Conservation (phyloP, 2,113 vertebrate species). For the Malurus alboscapulatus region DNA sequence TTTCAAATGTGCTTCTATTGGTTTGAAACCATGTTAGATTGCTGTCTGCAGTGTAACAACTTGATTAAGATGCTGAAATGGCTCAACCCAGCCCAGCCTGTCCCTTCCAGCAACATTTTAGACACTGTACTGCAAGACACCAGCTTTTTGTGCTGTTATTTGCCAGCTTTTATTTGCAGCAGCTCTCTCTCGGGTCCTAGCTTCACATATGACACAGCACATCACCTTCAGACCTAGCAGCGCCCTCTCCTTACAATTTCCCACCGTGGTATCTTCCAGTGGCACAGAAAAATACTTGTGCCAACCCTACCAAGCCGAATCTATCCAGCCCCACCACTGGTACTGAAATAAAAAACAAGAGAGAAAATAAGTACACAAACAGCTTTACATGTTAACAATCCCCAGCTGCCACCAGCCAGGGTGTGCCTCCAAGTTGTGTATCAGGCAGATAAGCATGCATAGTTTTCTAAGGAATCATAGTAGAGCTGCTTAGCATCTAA, state of each 20-base stretch:
- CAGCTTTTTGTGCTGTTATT: not conserved
- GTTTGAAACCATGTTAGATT: not conserved
- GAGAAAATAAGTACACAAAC: not conserved
- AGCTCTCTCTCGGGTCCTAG: not conserved
- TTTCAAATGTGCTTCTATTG: not conserved
- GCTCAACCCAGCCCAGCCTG: not conserved
- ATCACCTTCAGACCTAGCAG: not conserved
- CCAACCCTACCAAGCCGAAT: not conserved
- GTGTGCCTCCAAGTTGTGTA: not conserved
- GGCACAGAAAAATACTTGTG: not conserved
- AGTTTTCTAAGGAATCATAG: constrained; percentile 44
- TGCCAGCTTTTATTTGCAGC: not conserved
- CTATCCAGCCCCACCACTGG: not conserved
- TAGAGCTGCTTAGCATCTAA: constrained; percentile 9
- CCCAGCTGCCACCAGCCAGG: constrained; percentile 5
- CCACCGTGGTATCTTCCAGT: not conserved
- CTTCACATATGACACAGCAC: not conserved
- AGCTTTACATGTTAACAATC: not conserved
- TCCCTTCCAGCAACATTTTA: not conserved
- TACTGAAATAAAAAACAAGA: not conserved
- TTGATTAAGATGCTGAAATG: not conserved
- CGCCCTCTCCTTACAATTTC: not conserved
- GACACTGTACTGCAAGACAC: not conserved
- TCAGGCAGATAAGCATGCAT: constrained; percentile 17
- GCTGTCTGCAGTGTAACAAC: not conserved